These are phyloP conservation scores for Sebastes cheni DNA, from an alignment of 2,797 vertebrate genomes.

Conservation along the genomic window DNA sequence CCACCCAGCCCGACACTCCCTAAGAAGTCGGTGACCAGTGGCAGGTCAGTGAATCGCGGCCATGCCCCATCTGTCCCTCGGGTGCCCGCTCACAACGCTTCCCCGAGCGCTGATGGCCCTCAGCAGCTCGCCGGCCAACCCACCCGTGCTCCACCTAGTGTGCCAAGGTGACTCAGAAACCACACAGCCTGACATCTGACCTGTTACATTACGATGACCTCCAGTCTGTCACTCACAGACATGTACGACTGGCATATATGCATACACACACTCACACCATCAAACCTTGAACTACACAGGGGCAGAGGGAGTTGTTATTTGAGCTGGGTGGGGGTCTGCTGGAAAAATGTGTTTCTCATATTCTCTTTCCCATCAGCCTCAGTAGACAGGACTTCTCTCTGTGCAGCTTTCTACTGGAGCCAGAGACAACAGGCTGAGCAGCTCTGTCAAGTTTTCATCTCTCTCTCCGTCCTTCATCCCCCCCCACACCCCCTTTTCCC, in stretches of 20 bases:
- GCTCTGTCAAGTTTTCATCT: constrained; percentile 72
- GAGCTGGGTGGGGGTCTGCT: constrained; percentile 84
- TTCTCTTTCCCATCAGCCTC: constrained; percentile 78
- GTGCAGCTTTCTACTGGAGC: constrained; percentile 68
- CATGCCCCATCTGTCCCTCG: constrained; percentile 81
- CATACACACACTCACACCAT: constrained; percentile 17
- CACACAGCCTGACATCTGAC: constrained; percentile 18
- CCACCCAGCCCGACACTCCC: constrained; percentile 77
- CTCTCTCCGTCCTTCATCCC: constrained; percentile 50
- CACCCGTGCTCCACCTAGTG: constrained; percentile 80
- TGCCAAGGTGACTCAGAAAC: constrained; percentile 87
- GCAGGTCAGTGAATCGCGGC: constrained; percentile 67
- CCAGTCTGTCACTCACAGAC: constrained; percentile 1
- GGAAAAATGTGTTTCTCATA: constrained; percentile 86
- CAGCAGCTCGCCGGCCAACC: constrained; percentile 78
- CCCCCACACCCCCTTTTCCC: not conserved
- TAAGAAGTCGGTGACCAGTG: constrained; percentile 62
- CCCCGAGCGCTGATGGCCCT: constrained; percentile 67
- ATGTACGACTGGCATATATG: constrained; percentile 6
- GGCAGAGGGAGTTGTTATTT: constrained; percentile 75
- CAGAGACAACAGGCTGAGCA: constrained; percentile 76
- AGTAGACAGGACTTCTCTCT: constrained; percentile 65
- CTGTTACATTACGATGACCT: constrained; percentile 3
- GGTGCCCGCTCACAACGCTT: constrained; percentile 70
- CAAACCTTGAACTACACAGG: constrained; percentile 29